phyloP scores from a whole-genome alignment of 2,113 vertebrate genomes.

The Fregetta grallaria region DNA sequence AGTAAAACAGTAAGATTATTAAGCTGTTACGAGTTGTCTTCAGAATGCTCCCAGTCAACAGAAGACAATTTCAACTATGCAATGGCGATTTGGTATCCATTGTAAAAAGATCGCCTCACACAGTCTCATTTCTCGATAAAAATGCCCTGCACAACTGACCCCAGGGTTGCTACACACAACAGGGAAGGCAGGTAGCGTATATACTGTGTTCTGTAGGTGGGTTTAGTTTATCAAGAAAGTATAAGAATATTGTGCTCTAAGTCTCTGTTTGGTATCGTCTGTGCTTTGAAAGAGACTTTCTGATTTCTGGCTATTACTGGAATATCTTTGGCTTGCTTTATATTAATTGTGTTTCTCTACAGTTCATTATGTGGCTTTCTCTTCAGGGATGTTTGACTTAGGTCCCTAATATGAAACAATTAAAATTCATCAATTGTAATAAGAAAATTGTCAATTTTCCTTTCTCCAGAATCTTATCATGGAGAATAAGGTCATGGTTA shows the following conservation, averaged over 20 bases:
- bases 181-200: background rate
- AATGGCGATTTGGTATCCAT: background rate
- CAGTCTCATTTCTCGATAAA: background rate
- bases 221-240: background rate
- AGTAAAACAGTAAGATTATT: background rate
- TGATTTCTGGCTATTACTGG: background rate
- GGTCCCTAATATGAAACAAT: background rate
- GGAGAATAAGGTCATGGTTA: background rate
- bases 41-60: background rate
- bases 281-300: background rate
- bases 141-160: background rate
- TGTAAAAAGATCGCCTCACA: background rate
- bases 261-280: background rate
- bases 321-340: background rate
- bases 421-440: background rate
- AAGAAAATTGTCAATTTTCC: background rate
- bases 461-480: background rate
- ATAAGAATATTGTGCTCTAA: background rate
- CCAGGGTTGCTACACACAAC: background rate
- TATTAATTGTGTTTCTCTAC: background rate
- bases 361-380: background rate
- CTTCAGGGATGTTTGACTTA: background rate
- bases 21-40: background rate
- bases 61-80: background rate
- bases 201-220: background rate